phyloP scores from a whole-genome alignment of 2,888 invertebrate genomes.

The Gibbula magus region DNA sequence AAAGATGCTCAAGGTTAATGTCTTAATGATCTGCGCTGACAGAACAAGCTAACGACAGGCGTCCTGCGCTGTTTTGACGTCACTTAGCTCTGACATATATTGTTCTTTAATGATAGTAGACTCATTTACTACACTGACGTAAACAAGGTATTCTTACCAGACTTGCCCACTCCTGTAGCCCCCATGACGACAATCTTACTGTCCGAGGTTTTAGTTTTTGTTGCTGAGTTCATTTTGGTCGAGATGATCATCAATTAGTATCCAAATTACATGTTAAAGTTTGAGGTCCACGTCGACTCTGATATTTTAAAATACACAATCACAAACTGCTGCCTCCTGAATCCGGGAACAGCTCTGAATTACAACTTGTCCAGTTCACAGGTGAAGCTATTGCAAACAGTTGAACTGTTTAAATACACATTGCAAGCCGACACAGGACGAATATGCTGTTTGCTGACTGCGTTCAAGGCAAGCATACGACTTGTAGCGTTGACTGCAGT shows the following conservation, averaged over 20 bases:
- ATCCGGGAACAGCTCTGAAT: neutral
- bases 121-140: no score
- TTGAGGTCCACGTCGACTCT: no score
- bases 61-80: no score
- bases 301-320: neutral
- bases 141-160: slow-evolving; percentile 29
- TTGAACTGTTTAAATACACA: slow-evolving; percentile 17
- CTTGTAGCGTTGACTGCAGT: neutral
- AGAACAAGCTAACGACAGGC: no score
- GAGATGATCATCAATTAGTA: neutral
- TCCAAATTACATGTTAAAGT: neutral
- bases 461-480: neutral
- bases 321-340: neutral
- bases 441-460: neutral
- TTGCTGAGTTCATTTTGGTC: slow-evolving; percentile 33
- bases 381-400: neutral
- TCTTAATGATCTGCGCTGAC: no score
- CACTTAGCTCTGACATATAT: no score
- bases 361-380: neutral
- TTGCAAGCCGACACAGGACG: neutral
- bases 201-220: slow-evolving; percentile 33
- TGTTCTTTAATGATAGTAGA: no score
- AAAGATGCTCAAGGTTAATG: no score
- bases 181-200: slow-evolving; percentile 38
- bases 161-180: slow-evolving; percentile 39